Evolutionary conservation across 2,888 invertebrate genomes (phyloP), one percentile per base, ranked within the genome.

Genomic region (Pandemis heparana): DNA sequence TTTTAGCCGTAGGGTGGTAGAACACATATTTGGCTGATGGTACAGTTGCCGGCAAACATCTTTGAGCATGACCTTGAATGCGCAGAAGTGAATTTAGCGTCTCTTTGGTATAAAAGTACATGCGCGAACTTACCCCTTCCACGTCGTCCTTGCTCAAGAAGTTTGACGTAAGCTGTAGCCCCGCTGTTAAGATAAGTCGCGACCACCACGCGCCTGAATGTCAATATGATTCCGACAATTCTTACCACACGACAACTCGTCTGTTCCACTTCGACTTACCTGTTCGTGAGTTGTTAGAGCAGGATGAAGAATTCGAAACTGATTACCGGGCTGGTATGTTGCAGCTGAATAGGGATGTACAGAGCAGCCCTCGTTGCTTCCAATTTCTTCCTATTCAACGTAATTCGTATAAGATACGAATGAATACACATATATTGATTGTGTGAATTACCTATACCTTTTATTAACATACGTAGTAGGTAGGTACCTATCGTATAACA

Each of bases 301-400:
- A 46, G 41, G 73, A 73, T 59, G 23, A 56, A 46, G n/a, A n/a
- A 38, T 10, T 51, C 38, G 38, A 51, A 65, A n/a, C 8, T 48
- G 48, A 39, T 16, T 39, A 69, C 12, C 16, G 46, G 39, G 46
- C 39, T 32, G 12, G 68, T 38, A 12, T 48, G 23, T 46, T 39
- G 16, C 10, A 5, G n/a, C 56, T 32, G 48, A 73, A 63, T 78
- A 80, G 81, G 79, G 82, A 77, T 76, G 78, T 80, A 81, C 81
- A 79, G 80, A 85, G 80, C 71, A 71, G 67, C 76, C 81, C 83
- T 81, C 82, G 80, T 80, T 77, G 83, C 85, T 83, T 85, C 83
- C 86, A 89, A 89, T 89, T 89, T 89, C 81, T 82, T 81, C 81
- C 87, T 87, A 90, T 91, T 89, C 89, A 89, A 77, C 79, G 80